Conservation (phyloP, 2,888 invertebrate genomes). For the Lepidochitona cinerea region DNA sequence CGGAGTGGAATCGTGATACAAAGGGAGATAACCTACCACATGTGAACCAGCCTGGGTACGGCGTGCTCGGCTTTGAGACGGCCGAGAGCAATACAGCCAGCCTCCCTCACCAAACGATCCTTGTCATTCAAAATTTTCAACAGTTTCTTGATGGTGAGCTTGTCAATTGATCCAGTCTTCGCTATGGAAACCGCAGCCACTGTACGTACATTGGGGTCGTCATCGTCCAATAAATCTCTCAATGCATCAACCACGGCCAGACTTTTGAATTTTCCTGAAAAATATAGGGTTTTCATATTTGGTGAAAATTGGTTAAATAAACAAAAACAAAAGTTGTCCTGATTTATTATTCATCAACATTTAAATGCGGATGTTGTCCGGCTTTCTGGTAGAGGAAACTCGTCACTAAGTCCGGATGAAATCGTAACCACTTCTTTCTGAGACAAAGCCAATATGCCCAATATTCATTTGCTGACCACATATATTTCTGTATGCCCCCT, state of each 20-base stretch:
- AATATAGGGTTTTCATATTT: too few species aligned
- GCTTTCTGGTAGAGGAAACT: too few species aligned
- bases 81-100: conserved; percentile 57
- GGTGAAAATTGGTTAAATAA: too few species aligned
- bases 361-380: too few species aligned
- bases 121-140: conserved; percentile 46
- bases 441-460: too few species aligned
- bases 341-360: too few species aligned
- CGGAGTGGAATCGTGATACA: too few species aligned
- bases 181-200: conserved; percentile 60
- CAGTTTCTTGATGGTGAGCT: conserved; percentile 36
- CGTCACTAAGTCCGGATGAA: too few species aligned
- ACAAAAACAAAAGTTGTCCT: too few species aligned
- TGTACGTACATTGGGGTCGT: conserved; percentile 53
- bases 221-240: conserved; percentile 47
- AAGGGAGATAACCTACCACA: conserved; percentile 48
- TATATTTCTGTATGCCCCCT: too few species aligned
- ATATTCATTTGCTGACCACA: too few species aligned
- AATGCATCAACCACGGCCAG: conserved; percentile 53
- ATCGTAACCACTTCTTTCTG: too few species aligned
- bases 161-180: conserved; percentile 44
- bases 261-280: conserved; percentile 53
- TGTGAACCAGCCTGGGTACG: conserved; percentile 47
- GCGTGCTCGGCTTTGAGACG: conserved; percentile 49
- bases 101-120: conserved; percentile 58